phyloP scores from a whole-genome alignment of 2,888 invertebrate genomes.

The Notodonta ziczac region DNA sequence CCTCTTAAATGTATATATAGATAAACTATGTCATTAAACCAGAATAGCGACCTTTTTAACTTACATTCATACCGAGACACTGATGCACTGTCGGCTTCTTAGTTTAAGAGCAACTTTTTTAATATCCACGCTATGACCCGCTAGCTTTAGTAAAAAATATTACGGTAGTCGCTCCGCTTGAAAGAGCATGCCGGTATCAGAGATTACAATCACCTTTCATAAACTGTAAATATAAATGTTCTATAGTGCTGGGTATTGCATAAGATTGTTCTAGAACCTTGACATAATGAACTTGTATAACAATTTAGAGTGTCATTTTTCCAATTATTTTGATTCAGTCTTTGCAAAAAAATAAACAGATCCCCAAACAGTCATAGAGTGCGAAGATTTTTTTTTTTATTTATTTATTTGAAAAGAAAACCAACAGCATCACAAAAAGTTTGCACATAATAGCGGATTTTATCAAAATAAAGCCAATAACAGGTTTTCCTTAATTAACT shows the following conservation, averaged over 20 bases:
- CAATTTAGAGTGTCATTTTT: background rate
- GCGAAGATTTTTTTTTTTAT: too few relatives aligned
- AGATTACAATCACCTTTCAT: slow-evolving; percentile 53
- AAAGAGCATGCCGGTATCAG: slow-evolving; percentile 46
- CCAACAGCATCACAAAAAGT: too few relatives aligned
- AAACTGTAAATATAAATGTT: slow-evolving; percentile 37
- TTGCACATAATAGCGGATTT: too few relatives aligned
- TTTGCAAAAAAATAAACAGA: too few relatives aligned
- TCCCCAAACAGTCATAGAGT: too few relatives aligned
- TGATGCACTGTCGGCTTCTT: slow-evolving; percentile 26
- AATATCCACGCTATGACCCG: slow-evolving; percentile 38
- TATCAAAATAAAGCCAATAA: too few relatives aligned
- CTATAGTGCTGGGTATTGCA: slow-evolving; percentile 17
- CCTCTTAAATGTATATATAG: too few relatives aligned
- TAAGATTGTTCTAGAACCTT: slow-evolving; percentile 8
- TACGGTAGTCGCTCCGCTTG: slow-evolving; percentile 53
- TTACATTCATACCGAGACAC: slow-evolving; percentile 18
- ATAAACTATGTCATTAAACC: too few relatives aligned
- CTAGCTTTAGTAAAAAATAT: slow-evolving; percentile 48
- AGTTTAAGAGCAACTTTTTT: slow-evolving; percentile 36
- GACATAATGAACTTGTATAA: slow-evolving; percentile 3
- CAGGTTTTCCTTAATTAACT: too few relatives aligned
- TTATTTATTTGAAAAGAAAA: too few relatives aligned
- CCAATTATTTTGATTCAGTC: too few relatives aligned
- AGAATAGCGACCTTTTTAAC: background rate